phyloP scores from a whole-genome alignment of 2,113 vertebrate species.

The Neolamprologus hecqui region DNA sequence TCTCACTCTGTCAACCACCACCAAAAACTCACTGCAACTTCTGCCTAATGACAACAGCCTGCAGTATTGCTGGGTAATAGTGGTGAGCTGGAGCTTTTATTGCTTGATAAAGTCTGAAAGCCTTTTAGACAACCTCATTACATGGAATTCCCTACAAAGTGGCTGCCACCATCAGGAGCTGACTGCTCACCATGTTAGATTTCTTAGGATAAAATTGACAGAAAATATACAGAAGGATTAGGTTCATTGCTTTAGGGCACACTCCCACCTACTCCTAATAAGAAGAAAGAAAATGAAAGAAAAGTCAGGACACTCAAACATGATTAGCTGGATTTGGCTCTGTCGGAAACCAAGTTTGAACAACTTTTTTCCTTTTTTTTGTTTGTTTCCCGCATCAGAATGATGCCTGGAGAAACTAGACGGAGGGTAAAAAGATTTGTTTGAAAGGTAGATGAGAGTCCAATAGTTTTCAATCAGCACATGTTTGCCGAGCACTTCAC shows the following conservation, averaged over 20 bases:
- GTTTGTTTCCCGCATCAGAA: slow-evolving; percentile 33
- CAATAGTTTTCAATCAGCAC: slow-evolving; percentile 52
- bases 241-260: slow-evolving; percentile 45
- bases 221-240: slow-evolving; percentile 58
- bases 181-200: slow-evolving; percentile 42
- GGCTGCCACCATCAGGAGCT: neutral
- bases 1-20: neutral
- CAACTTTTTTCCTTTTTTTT: neutral
- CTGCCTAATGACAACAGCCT: slow-evolving; percentile 40
- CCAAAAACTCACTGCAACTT: slow-evolving; percentile 11
- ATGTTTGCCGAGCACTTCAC: slow-evolving; percentile 38
- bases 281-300: slow-evolving; percentile 46
- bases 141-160: slow-evolving; percentile 55
- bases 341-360: slow-evolving; percentile 15
- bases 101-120: slow-evolving; percentile 78
- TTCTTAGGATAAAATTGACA: slow-evolving; percentile 59
- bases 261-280: slow-evolving; percentile 30
- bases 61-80: slow-evolving; percentile 34
- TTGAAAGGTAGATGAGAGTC: slow-evolving; percentile 32
- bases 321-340: slow-evolving; percentile 37
- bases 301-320: slow-evolving; percentile 55
- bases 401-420: neutral
- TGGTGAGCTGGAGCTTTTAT: slow-evolving; percentile 69
- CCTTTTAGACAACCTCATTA: slow-evolving; percentile 71
- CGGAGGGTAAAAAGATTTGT: slow-evolving; percentile 25